These are phyloP conservation scores for Pristionchus mayeri DNA, from an alignment of 2,888 invertebrate species.

Conservation along the genomic window DNA sequence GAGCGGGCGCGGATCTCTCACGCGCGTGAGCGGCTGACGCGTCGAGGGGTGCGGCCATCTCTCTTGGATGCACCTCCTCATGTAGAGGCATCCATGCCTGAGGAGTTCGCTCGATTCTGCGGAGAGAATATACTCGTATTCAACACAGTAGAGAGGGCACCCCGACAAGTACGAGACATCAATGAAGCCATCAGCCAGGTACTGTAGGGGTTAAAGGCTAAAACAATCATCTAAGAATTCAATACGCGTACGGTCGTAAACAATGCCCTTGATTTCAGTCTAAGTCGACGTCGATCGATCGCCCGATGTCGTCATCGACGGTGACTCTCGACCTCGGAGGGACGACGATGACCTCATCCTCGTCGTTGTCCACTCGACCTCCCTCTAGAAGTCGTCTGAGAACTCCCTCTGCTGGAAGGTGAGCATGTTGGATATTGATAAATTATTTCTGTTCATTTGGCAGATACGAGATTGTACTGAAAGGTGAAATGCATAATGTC, in stretches of 20 bases:
- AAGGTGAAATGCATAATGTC: not conserved
- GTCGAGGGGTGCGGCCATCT: not conserved
- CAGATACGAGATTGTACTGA: too few relatives aligned
- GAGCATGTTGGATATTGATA: too few relatives aligned
- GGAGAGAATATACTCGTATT: conserved; percentile 72
- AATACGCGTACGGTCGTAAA: not conserved
- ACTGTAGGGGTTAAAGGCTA: not conserved
- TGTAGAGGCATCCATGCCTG: conserved; percentile 49
- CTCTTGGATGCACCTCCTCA: not conserved
- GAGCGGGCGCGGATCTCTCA: conserved; percentile 60
- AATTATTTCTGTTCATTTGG: too few relatives aligned
- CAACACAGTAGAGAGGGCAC: conserved; percentile 59
- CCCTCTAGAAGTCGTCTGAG: conserved; percentile 31
- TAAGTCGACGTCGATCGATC: not conserved
- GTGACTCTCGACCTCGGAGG: conserved; percentile 36
- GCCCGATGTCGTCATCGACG: conserved; percentile 14
- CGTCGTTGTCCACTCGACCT: not conserved
- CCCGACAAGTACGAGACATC: conserved; percentile 37
- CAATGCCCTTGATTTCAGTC: not conserved
- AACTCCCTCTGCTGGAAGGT: conserved; percentile 47
- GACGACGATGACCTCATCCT: not conserved
- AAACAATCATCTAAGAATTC: not conserved
- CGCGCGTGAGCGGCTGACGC: conserved; percentile 56
- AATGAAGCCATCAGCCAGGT: conserved; percentile 26
- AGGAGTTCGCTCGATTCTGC: conserved; percentile 70